These are phyloP conservation scores for Drosophila serrata DNA, from an alignment of 1,140 invertebrate genomes.

Conservation along the genomic window DNA sequence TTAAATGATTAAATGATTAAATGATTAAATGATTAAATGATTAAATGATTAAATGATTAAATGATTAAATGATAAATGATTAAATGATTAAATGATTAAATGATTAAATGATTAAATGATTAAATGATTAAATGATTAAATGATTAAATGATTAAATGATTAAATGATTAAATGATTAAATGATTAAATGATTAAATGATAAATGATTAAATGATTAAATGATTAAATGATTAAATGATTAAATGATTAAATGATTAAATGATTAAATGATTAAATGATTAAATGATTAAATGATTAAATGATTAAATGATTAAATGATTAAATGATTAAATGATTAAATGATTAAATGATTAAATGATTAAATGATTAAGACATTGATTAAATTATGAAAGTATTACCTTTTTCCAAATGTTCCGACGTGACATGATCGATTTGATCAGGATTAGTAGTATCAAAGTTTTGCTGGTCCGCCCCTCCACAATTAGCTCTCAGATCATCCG, in stretches of 20 bases:
- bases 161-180: neutral
- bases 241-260: too few relatives aligned
- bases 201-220: too few relatives aligned
- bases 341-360: neutral
- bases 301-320: neutral
- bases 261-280: neutral
- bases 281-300: neutral
- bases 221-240: too few relatives aligned
- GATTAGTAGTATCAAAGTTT: slow-evolving; percentile 75
- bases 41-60: neutral
- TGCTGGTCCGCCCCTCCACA: slow-evolving; percentile 53
- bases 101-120: too few relatives aligned
- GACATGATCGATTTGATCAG: slow-evolving; percentile 47
- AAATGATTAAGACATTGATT: neutral
- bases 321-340: neutral
- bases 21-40: too few relatives aligned
- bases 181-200: too few relatives aligned
- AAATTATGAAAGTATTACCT: slow-evolving; percentile 28
- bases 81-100: too few relatives aligned
- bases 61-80: too few relatives aligned
- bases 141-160: too few relatives aligned
- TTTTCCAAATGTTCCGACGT: slow-evolving; percentile 15
- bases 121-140: too few relatives aligned
- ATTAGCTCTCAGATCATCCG: slow-evolving; percentile 69
- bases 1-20: too few relatives aligned